phyloP scores from a whole-genome alignment of 2,888 invertebrate species.

The Osmoderma eremita region DNA sequence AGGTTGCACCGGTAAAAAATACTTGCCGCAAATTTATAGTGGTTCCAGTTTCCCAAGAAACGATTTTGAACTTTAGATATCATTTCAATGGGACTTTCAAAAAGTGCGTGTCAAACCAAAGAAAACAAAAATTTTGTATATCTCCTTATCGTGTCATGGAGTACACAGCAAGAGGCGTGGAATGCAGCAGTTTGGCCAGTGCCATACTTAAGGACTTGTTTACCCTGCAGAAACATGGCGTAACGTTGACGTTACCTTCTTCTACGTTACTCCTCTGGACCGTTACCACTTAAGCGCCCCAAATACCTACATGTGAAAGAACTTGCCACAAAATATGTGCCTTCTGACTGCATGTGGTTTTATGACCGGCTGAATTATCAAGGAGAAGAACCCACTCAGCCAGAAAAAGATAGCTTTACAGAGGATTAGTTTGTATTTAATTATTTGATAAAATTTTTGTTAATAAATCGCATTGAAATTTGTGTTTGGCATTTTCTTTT shows the following conservation, averaged over 20 bases:
- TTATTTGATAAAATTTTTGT: background rate
- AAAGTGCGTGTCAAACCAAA: background rate
- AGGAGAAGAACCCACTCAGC: too few relatives aligned
- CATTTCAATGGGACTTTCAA: too few relatives aligned
- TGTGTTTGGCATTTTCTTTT: background rate
- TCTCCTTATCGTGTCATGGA: too few relatives aligned
- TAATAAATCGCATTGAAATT: too few relatives aligned
- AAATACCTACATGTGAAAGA: too few relatives aligned
- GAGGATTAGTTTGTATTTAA: background rate
- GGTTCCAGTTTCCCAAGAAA: conserved; percentile 34
- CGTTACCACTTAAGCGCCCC: background rate
- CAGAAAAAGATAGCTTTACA: background rate
- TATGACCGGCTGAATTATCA: too few relatives aligned
- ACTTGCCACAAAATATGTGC: background rate
- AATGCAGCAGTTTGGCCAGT: too few relatives aligned
- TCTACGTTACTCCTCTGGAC: background rate
- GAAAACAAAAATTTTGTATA: background rate
- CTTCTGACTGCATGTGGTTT: conserved; percentile 1
- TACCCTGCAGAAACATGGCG: background rate
- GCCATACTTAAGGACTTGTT: too few relatives aligned
- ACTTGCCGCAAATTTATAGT: conserved; percentile 39
- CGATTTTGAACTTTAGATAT: conserved; percentile 11
- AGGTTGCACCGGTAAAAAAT: conserved; percentile 23
- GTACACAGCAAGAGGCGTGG: too few relatives aligned
- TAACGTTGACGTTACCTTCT: background rate